A percentile compares a stretch with the other conserved stretches of the same genome.
These are phyloP conservation scores for Sarcophaga rosellei DNA, from an alignment of 2,888 invertebrate genomes.

Conservation along the genomic window DNA sequence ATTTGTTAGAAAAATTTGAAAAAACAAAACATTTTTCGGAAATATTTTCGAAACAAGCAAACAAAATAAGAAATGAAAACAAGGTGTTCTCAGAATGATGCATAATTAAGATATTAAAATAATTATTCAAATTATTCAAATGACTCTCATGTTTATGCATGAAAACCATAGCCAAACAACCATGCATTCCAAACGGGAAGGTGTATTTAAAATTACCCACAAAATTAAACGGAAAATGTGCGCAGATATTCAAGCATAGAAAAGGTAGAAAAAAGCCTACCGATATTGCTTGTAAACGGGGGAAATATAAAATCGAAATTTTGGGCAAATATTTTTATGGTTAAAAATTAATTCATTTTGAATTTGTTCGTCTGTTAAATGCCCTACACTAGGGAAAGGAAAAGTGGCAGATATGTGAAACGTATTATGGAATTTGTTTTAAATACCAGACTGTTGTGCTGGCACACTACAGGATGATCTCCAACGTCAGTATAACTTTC, in stretches of 20 bases:
- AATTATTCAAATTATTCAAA: constrained; percentile 80
- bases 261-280: not conserved
- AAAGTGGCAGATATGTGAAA: too few species aligned
- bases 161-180: constrained; percentile 37
- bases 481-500: too few species aligned
- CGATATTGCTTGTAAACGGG: not conserved
- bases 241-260: not conserved
- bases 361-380: not conserved
- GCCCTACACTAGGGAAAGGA: not conserved
- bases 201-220: not conserved
- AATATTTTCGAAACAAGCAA: not conserved
- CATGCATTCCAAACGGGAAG: not conserved
- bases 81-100: constrained; percentile 71
- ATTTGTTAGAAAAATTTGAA: constrained; percentile 16
- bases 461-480: too few species aligned
- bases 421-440: too few species aligned
- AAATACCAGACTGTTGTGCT: too few species aligned
- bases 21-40: not conserved
- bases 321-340: constrained; percentile 73
- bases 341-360: constrained; percentile 20
- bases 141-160: constrained; percentile 75
- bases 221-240: not conserved
- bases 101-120: constrained; percentile 80
- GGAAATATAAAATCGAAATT: constrained; percentile 54
- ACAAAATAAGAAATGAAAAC: constrained; percentile 24